Base-by-base conservation (phyloP, 2,888 invertebrate genomes). In the Patella depressa region DNA sequence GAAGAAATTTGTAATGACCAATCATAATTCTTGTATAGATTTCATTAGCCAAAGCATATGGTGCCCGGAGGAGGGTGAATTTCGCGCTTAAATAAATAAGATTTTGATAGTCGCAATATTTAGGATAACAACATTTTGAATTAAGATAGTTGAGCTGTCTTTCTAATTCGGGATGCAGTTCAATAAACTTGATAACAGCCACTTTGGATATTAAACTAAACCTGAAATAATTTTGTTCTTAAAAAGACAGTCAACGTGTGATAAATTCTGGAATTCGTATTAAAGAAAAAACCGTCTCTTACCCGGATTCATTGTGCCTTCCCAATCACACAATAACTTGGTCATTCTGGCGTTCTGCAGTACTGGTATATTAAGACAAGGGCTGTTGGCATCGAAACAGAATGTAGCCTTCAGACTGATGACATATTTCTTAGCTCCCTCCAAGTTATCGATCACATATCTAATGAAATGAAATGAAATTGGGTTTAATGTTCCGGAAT, bases 251-350 rank as follows among this genome's bases (percentile, higher is more conserved):
- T 29, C 29, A 29, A 2, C 3, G 29, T 29, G 29, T 29, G 29
- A 29, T 2, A 3, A 3, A 29, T 29, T 29, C 29, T 29, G 29
- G 29, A 29, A 29, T 29, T 29, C 29, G 2, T 29, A 29, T 29
- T 29, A 29, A 29, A 29, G 29, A 29, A 29, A 29, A 3, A 29
- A 29, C 29, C 29, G 29, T 29, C 29, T 75, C 78, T 78, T 77
- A 69, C 54, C 71, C 12, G 76, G 71, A 59, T 78, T 55, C 14
- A 79, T 57, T 14, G 54, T 59, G 2, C 65, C 24, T 11, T 78
- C 71, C 80, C 80, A 80, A 34, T 79, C 70, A 79, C 83, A 83
- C 2, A 76, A 76, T 2, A 78, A 29, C 72, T 83, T 81, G 29
- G 83, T 81, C 29, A 83, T 69, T 57, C 77, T 57, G 3, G 72